phyloP scores from a whole-genome alignment of 2,888 invertebrate genomes.

The Yponomeuta sedellus region DNA sequence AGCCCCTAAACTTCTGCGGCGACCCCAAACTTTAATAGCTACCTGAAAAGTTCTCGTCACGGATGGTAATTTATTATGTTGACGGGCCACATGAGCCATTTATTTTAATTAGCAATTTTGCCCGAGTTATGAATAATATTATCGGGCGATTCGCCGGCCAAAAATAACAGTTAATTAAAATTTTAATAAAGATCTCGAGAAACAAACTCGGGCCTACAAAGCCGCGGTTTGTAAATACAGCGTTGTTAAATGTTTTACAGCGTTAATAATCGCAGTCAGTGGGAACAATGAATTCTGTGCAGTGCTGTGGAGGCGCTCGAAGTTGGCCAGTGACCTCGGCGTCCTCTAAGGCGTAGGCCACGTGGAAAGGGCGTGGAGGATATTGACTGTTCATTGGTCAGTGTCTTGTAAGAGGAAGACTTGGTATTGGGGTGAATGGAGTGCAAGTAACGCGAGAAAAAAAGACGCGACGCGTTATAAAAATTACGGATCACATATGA shows the following conservation, averaged over 20 bases:
- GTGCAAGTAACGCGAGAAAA: too few species aligned
- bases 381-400: too few species aligned
- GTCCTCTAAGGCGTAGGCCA: not conserved
- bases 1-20: conserved; percentile 27
- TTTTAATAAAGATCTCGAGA: not conserved
- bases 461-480: too few species aligned
- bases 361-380: too few species aligned
- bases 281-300: not conserved
- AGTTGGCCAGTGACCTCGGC: not conserved
- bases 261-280: too few species aligned
- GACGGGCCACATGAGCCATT: not conserved
- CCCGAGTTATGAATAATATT: not conserved
- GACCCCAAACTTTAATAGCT: conserved; percentile 46
- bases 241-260: too few species aligned
- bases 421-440: too few species aligned
- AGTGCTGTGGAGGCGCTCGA: not conserved
- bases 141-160: not conserved
- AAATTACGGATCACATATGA: too few species aligned
- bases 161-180: not conserved
- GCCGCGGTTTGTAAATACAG: too few species aligned
- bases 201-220: too few species aligned
- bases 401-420: too few species aligned
- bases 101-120: conserved; percentile 12
- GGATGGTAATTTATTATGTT: conserved; percentile 14
- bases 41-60: conserved; percentile 22